Evolutionary conservation across 2,113 vertebrate species (phyloP).

Genomic region (Cryptoleucopteryx plumbea): DNA sequence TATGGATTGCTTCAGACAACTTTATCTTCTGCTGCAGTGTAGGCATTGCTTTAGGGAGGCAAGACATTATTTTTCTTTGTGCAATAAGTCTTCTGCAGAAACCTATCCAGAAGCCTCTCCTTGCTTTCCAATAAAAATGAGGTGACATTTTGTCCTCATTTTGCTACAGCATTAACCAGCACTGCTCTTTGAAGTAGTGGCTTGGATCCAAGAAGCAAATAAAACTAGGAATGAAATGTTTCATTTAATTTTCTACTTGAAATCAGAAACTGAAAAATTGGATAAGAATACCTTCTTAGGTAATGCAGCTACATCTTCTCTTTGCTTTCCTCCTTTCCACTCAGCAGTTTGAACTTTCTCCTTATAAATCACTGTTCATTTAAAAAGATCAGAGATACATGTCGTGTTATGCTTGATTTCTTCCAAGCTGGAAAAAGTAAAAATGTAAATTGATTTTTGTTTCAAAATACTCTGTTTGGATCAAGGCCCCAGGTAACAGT

Average conservation of each 20-base stretch:
- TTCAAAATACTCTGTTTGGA: background rate
- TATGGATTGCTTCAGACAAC: background rate
- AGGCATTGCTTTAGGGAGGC: background rate
- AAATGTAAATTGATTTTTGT: slow-evolving; percentile 17
- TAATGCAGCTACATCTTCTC: slow-evolving; percentile 5
- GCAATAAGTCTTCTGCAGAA: background rate
- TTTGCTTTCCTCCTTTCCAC: slow-evolving; percentile 12
- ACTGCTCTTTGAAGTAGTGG: background rate
- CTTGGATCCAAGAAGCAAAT: background rate
- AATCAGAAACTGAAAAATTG: slow-evolving; percentile 21
- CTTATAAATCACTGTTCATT: slow-evolving; percentile 49
- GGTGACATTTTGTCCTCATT: background rate
- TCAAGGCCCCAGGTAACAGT: background rate
- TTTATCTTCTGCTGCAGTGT: background rate
- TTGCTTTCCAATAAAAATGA: background rate
- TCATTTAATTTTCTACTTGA: slow-evolving; percentile 36
- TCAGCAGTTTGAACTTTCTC: slow-evolving; percentile 49
- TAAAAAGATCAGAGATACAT: slow-evolving; percentile 28
- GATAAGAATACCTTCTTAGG: slow-evolving; percentile 31
- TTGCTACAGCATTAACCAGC: background rate
- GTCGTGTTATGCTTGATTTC: slow-evolving; percentile 25
- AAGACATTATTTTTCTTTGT: background rate
- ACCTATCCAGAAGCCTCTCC: background rate
- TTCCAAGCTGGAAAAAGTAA: slow-evolving; percentile 1
- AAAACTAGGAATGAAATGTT: slow-evolving; percentile 2